Conservation (phyloP, 2,888 invertebrate genomes). For the Tipula unca region DNA sequence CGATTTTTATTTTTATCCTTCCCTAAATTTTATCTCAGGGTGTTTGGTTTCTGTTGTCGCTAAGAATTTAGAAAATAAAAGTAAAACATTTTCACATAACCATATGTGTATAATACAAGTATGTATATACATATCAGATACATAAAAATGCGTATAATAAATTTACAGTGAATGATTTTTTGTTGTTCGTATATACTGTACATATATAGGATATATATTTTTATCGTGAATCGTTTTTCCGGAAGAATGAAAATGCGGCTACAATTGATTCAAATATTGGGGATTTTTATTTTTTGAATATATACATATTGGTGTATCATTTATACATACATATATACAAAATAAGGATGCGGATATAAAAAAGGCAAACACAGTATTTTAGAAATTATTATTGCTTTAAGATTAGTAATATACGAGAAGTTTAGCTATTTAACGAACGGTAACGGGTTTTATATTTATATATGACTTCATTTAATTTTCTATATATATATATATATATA, state of each 20-base stretch:
- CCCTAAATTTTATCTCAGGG: not conserved
- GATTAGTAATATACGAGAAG: not conserved
- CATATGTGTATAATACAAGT: not conserved
- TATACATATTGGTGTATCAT: too few species aligned
- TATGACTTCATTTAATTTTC: too few species aligned
- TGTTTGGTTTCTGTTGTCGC: not conserved
- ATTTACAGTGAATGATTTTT: not conserved
- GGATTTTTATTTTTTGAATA: not conserved
- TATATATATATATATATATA: too few species aligned
- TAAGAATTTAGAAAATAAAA: not conserved
- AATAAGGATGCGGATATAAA: not conserved
- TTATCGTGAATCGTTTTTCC: not conserved
- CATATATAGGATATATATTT: not conserved
- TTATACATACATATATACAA: not conserved
- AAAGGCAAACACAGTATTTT: not conserved
- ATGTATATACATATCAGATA: not conserved
- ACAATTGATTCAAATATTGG: not conserved
- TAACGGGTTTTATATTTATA: not conserved
- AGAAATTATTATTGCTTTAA: not conserved
- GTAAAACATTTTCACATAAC: not conserved
- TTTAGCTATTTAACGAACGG: not conserved
- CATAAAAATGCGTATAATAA: not conserved
- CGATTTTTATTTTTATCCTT: not conserved
- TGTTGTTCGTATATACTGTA: not conserved
- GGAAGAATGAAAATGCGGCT: not conserved